These are phyloP conservation scores for Psococerastis gibbosa DNA, from an alignment of 2,888 invertebrate genomes.

Conservation along the genomic window DNA sequence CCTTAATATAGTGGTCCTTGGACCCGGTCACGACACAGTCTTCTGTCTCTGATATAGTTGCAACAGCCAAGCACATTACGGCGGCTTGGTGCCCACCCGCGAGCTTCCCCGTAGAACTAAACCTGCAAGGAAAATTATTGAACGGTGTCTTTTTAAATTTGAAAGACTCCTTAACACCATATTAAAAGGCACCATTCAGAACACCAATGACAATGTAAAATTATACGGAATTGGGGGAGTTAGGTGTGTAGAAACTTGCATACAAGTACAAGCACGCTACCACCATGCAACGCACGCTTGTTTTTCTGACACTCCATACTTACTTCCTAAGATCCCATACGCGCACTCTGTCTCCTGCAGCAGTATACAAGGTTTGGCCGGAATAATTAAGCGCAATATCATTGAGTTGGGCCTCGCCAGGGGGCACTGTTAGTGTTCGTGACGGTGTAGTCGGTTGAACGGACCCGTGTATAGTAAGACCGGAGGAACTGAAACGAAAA, in stretches of 20 bases:
- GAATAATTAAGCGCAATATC: conserved; percentile 45
- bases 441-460: conserved; percentile 27
- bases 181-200: no score
- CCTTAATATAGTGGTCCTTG: conserved; percentile 69
- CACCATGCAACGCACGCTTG: neutral
- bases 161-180: no score
- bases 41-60: conserved; percentile 30
- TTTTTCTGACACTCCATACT: no score
- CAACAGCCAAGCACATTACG: conserved; percentile 61
- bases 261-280: no score
- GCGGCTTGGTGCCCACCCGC: conserved; percentile 66
- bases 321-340: conserved; percentile 64
- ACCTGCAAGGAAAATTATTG: conserved; percentile 26
- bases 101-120: conserved; percentile 49
- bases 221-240: no score
- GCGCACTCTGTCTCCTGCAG: conserved; percentile 60
- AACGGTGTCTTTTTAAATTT: no score
- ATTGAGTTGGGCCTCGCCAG: conserved; percentile 45
- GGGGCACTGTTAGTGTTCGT: conserved; percentile 33
- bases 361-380: conserved; percentile 49
- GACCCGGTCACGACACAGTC: conserved; percentile 61
- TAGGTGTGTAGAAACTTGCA: no score
- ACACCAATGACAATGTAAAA: no score
- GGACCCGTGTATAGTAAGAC: conserved; percentile 34
- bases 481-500: conserved; percentile 36